phyloP scores from a whole-genome alignment of 1,140 invertebrate species.

The Helicoverpa armigera region DNA sequence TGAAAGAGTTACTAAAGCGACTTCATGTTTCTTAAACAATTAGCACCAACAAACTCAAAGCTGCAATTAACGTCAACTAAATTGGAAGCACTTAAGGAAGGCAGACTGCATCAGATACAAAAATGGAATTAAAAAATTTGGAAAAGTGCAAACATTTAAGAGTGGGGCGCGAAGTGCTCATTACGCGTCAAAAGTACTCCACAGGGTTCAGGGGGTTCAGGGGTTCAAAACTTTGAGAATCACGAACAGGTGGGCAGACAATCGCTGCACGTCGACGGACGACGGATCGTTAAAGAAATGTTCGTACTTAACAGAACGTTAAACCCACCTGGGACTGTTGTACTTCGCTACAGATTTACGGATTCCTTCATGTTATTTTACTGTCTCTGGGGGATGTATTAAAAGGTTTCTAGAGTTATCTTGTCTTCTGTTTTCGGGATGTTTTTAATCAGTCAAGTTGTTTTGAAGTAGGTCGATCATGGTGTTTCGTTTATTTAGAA shows the following conservation, averaged over 20 bases:
- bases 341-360: constrained; percentile 7
- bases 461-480: background rate
- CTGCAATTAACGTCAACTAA: background rate
- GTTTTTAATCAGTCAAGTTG: background rate
- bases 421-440: background rate
- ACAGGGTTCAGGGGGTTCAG: constrained; percentile 19
- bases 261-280: constrained; percentile 27
- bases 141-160: constrained; percentile 51
- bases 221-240: constrained; percentile 50
- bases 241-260: constrained; percentile 45
- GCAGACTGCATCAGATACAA: background rate
- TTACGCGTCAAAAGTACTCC: constrained; percentile 48
- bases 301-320: constrained; percentile 43
- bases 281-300: constrained; percentile 45
- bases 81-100: constrained; percentile 2
- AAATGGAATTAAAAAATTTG: constrained; percentile 49
- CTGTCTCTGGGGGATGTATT: background rate
- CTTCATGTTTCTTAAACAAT: too few species aligned
- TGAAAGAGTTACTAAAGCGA: too few species aligned
- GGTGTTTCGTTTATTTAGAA: background rate
- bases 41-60: background rate
- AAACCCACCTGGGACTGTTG: constrained; percentile 33
- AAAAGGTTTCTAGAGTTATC: constrained; percentile 5
- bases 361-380: constrained; percentile 15
- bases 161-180: constrained; percentile 46